A percentile compares a stretch with the other conserved stretches of the same genome.
These are phyloP conservation scores for Bombus breviceps DNA, from an alignment of 1,140 invertebrate species.

Conservation along the genomic window DNA sequence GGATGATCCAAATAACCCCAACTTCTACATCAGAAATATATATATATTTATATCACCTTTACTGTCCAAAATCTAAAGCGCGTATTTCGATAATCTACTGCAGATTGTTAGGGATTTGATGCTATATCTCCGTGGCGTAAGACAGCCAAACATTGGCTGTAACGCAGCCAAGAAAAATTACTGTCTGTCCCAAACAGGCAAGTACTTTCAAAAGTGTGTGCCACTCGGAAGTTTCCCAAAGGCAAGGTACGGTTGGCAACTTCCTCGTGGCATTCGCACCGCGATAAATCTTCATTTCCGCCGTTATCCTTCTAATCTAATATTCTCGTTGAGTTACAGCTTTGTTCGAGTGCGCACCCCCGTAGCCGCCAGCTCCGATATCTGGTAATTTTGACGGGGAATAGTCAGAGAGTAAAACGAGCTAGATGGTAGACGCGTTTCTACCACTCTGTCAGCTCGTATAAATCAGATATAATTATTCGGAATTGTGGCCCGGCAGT, in stretches of 20 bases:
- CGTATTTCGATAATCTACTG: not conserved
- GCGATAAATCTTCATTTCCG: constrained; percentile 44
- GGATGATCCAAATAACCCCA: not conserved
- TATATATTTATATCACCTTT: not conserved
- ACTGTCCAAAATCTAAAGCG: not conserved
- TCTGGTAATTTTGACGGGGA: not conserved
- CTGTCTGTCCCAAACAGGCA: not conserved
- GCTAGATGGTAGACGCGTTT: not conserved
- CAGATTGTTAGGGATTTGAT: not conserved
- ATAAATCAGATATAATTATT: constrained; percentile 52
- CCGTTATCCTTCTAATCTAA: constrained; percentile 39
- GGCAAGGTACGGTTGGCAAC: not conserved
- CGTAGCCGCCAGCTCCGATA: not conserved
- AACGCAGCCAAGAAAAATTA: constrained; percentile 12
- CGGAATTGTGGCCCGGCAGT: constrained; percentile 33
- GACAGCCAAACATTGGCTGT: too few relatives aligned
- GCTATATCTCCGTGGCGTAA: not conserved
- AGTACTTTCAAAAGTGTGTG: not conserved
- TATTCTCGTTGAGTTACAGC: constrained; percentile 43
- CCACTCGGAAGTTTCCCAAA: not conserved
- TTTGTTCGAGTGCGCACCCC: constrained; percentile 13
- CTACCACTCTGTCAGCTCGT: not conserved
- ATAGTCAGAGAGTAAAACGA: constrained; percentile 1
- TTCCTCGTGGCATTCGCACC: not conserved
- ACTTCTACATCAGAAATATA: not conserved